Evolutionary conservation across 2,888 invertebrate species (phyloP), one percentile per base, ranked within the genome.

Genomic region (Eupithecia subfuscata): DNA sequence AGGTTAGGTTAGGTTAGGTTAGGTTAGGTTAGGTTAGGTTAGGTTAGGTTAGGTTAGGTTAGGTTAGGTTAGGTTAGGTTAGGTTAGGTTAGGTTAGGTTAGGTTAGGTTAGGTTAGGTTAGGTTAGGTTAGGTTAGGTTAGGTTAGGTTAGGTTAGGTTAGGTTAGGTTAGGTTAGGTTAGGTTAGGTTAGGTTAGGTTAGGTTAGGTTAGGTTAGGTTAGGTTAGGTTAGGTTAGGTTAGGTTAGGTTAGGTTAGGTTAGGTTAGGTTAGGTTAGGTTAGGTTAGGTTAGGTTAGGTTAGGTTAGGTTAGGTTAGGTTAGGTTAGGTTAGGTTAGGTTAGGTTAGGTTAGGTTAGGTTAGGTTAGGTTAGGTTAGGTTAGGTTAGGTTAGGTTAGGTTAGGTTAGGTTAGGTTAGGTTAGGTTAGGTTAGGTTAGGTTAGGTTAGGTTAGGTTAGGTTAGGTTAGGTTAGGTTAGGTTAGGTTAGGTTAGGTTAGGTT

Each of bases 141-240:
- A 71, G 71, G 71, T 71, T 71, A 75, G 65, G 70, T 70, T 70
- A 75, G 71, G 75, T 75, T 75, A 75, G 71, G 75, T 75, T 75
- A 69, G 75, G 75, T 72, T 72, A 70, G 56, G 72, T 72, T 72
- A 71, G 71, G 75, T 75, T 75, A 75, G 72, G 72, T 75, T 75
- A 75, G 75, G 75, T 75, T 75, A 75, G 75, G 75, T 75, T 75
- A 75, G 75, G 75, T 75, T 75, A 75, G 75, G 75, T 75, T 75
- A 75, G 75, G 75, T 75, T 75, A 75, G 75, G 75, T 72, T 72
- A 75, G 71, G 75, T 72, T 67, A 70, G 70, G 72, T 75, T 72
- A 69, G 75, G 75, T 75, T 75, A 75, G 75, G 75, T 75, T 75
- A 75, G 75, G 75, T 75, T 75, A 75, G 75, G 71, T 75, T 72